Evolutionary conservation across 2,888 invertebrate genomes (phyloP).

Genomic region (Xanthia icteritia): DNA sequence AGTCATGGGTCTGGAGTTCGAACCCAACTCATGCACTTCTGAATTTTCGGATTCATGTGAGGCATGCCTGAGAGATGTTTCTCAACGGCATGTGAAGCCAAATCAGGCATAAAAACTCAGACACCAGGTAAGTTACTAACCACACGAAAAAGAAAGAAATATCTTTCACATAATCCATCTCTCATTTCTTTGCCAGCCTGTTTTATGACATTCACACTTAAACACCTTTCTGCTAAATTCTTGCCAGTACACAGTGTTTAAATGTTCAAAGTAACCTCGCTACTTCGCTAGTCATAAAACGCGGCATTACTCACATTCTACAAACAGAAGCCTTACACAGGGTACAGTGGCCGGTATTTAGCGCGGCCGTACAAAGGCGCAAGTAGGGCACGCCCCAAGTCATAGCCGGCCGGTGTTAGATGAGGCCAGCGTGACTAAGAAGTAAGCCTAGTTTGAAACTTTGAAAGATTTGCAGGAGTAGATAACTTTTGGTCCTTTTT

Average conservation of each 20-base stretch:
- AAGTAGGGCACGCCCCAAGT: slow-evolving; percentile 57
- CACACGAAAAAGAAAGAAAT: no score
- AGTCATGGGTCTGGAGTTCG: no score
- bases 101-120: no score
- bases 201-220: slow-evolving; percentile 16
- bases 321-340: slow-evolving; percentile 63
- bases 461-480: slow-evolving; percentile 15
- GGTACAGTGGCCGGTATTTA: slow-evolving; percentile 61
- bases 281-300: slow-evolving; percentile 36
- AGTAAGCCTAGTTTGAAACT: slow-evolving; percentile 18
- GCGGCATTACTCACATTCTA: slow-evolving; percentile 42
- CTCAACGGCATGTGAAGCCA: no score
- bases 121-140: no score
- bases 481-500: not conserved
- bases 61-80: no score
- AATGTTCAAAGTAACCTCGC: slow-evolving; percentile 39
- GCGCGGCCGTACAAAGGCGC: slow-evolving; percentile 54
- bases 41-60: no score
- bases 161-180: not conserved
- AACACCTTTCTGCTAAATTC: slow-evolving; percentile 27
- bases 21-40: no score
- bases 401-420: slow-evolving; percentile 11
- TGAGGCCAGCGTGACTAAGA: slow-evolving; percentile 36
- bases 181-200: not conserved
- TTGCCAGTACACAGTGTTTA: slow-evolving; percentile 11